phyloP scores from a whole-genome alignment of 2,113 vertebrate species.

The Amazona vittata region DNA sequence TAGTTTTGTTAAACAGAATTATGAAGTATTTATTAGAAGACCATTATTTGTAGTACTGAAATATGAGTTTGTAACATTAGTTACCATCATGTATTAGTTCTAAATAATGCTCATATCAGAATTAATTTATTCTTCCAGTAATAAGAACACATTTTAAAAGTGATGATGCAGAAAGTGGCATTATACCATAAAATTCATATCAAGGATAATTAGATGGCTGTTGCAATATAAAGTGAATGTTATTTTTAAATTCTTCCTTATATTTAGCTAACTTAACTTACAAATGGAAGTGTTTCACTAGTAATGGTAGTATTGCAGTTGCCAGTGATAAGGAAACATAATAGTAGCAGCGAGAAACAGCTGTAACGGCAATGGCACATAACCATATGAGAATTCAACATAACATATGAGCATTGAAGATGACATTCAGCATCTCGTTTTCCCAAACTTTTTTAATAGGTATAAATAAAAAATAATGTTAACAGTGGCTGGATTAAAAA shows the following conservation, averaged over 20 bases:
- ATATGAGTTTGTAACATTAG: background rate
- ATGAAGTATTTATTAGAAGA: background rate
- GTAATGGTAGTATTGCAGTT: background rate
- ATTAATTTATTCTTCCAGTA: background rate
- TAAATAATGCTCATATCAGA: background rate
- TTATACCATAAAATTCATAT: background rate
- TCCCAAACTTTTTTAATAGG: background rate
- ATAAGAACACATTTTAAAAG: background rate
- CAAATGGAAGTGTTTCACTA: background rate
- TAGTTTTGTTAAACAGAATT: background rate
- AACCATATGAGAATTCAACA: background rate
- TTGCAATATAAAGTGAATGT: background rate
- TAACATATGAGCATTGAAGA: background rate
- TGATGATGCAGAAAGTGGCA: background rate
- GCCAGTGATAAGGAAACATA: background rate
- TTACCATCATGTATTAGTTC: background rate
- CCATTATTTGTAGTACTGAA: background rate
- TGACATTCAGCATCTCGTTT: background rate
- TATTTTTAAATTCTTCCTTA: background rate
- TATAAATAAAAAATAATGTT: background rate
- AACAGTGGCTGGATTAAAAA: background rate
- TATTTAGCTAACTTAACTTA: background rate
- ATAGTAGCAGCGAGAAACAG: background rate
- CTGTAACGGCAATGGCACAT: background rate
- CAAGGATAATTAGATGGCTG: background rate